phyloP scores from a whole-genome alignment of 1,140 invertebrate species.

The Zaprionus ornatus region DNA sequence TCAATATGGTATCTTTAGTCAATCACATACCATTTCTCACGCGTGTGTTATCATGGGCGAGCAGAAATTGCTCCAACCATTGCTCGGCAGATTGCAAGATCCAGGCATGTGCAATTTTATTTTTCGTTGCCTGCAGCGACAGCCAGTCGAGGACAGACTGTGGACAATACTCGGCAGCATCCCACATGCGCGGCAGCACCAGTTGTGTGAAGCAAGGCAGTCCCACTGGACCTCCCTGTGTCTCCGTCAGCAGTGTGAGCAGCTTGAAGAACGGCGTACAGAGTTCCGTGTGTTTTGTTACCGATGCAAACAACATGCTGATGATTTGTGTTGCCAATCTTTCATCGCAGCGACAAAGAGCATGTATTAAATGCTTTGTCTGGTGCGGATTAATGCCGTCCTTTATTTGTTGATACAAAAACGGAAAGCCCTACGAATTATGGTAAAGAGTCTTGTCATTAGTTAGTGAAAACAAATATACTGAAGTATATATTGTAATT shows the following conservation, averaged over 20 bases:
- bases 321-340: conserved; percentile 93
- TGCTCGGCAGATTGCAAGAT: conserved; percentile 93
- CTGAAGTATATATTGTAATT: not conserved
- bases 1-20: not conserved
- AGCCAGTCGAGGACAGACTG: conserved; percentile 96
- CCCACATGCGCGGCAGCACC: conserved; percentile 94
- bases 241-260: conserved; percentile 91
- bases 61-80: conserved; percentile 95
- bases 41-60: conserved; percentile 92
- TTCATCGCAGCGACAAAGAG: conserved; percentile 95
- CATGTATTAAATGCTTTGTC: conserved; percentile 95
- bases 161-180: conserved; percentile 94
- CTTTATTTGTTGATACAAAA: conserved; percentile 96
- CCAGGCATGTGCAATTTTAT: conserved; percentile 95
- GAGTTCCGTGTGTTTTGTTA: conserved; percentile 93
- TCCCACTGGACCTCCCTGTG: conserved; percentile 90
- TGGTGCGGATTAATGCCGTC: conserved; percentile 96
- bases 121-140: conserved; percentile 92
- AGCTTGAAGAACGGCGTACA: conserved; percentile 96
- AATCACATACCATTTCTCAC: conserved; percentile 89
- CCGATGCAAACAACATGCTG: conserved; percentile 94
- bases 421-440: conserved; percentile 91
- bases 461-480: not conserved
- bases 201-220: conserved; percentile 95
- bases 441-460: not conserved